phyloP scores from a whole-genome alignment of 1,140 invertebrate genomes.

The Ephestia elutella region DNA sequence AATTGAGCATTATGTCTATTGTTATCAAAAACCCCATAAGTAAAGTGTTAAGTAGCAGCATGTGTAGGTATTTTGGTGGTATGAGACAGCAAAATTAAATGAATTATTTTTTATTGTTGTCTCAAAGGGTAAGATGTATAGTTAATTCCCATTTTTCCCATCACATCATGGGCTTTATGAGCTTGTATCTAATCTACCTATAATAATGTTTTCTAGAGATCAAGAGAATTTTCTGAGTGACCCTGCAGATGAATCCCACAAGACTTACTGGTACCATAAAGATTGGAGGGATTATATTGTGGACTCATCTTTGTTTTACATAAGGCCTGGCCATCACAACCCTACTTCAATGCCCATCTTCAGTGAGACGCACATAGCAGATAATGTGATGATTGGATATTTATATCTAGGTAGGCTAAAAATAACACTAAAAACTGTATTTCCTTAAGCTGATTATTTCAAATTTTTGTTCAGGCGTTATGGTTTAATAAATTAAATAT shows the following conservation, averaged over 20 bases:
- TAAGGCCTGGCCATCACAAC: conserved; percentile 84
- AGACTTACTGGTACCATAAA: conserved; percentile 84
- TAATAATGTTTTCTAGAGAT: conserved; percentile 35
- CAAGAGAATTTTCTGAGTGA: conserved; percentile 57
- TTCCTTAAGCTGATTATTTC: not conserved
- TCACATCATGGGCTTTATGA: too few relatives aligned
- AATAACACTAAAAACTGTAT: too few relatives aligned
- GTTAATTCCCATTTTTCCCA: too few relatives aligned
- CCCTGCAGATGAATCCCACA: conserved; percentile 63
- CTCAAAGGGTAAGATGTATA: too few relatives aligned
- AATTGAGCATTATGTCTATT: too few relatives aligned
- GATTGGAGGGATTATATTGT: conserved; percentile 89
- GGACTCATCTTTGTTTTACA: conserved; percentile 84
- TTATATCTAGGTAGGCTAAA: conserved; percentile 62
- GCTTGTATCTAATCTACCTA: too few relatives aligned
- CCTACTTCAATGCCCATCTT: conserved; percentile 80
- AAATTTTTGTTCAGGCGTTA: not conserved
- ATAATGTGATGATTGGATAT: conserved; percentile 76
- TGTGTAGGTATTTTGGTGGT: too few relatives aligned
- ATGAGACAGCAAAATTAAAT: too few relatives aligned
- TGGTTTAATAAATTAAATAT: too few relatives aligned
- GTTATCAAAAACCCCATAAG: too few relatives aligned
- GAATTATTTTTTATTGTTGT: too few relatives aligned
- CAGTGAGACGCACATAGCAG: conserved; percentile 76
- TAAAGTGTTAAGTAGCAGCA: too few relatives aligned